Evolutionary conservation across 2,113 vertebrate species (phyloP).

Genomic region (Furnarius figulus): DNA sequence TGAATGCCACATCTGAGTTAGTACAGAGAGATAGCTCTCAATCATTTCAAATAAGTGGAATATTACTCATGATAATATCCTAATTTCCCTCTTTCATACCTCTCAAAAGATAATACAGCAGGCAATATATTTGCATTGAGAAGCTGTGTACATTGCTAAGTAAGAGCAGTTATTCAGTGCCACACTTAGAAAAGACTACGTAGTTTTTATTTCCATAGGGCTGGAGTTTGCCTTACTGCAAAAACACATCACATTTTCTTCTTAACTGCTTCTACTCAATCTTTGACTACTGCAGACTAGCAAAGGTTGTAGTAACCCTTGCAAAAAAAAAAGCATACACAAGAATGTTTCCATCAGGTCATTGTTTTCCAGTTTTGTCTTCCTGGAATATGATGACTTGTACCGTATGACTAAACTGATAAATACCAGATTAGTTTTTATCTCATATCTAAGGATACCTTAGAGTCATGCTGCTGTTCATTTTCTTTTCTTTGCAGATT

Average conservation of each 20-base stretch:
- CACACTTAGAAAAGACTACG: background rate
- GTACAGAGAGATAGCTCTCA: conserved; percentile 30
- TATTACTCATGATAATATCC: conserved; percentile 56
- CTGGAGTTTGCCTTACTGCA: background rate
- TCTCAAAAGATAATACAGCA: conserved; percentile 49
- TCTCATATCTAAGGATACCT: background rate
- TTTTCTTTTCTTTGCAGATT: background rate
- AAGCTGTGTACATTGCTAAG: background rate
- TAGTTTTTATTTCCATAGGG: background rate
- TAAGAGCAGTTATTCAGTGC: background rate
- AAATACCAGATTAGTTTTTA: background rate
- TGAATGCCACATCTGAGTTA: conserved; percentile 34
- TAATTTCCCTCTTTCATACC: conserved; percentile 41
- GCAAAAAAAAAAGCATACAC: background rate
- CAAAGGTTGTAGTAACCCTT: background rate
- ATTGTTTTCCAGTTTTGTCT: background rate
- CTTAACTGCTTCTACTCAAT: background rate
- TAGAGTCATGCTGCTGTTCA: background rate
- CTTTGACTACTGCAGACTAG: background rate
- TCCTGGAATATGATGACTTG: background rate
- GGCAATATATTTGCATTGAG: conserved; percentile 26
- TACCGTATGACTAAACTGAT: background rate
- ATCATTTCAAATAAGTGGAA: conserved; percentile 47
- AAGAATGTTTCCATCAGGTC: background rate
- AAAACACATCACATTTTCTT: background rate